Evolutionary conservation across 2,888 invertebrate genomes (phyloP).

Genomic region (Epinotia bilunana): DNA sequence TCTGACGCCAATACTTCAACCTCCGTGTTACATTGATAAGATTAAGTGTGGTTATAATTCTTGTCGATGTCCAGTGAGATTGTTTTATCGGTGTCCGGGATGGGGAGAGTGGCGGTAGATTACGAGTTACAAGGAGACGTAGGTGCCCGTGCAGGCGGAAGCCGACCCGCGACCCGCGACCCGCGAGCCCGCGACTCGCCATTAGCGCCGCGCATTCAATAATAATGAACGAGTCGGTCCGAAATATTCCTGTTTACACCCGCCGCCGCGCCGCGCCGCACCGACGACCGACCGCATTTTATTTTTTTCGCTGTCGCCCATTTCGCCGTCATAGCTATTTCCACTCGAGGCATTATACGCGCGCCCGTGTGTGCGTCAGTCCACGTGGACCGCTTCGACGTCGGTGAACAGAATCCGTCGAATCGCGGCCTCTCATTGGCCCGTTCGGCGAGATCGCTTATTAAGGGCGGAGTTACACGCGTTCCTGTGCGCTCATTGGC

Average conservation of each 20-base stretch:
- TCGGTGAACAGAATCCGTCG: slow-evolving; percentile 75
- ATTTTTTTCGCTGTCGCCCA: slow-evolving; percentile 85
- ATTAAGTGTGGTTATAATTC: slow-evolving; percentile 36
- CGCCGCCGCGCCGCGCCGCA: slow-evolving; percentile 72
- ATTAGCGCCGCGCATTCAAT: slow-evolving; percentile 83
- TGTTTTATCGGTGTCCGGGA: slow-evolving; percentile 29
- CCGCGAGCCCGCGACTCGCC: slow-evolving; percentile 67
- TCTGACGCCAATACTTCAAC: slow-evolving; percentile 32
- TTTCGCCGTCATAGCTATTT: slow-evolving; percentile 85
- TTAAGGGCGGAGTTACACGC: slow-evolving; percentile 85
- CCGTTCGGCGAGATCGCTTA: slow-evolving; percentile 77
- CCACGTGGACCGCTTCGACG: slow-evolving; percentile 82
- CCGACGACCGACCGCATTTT: slow-evolving; percentile 84
- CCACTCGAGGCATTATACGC: slow-evolving; percentile 84
- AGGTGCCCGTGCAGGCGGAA: slow-evolving; percentile 46
- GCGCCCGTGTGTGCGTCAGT: slow-evolving; percentile 76
- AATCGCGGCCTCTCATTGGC: slow-evolving; percentile 67
- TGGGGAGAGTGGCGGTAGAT: neutral
- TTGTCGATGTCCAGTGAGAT: slow-evolving; percentile 24
- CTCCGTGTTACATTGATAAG: slow-evolving; percentile 42
- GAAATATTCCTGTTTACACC: slow-evolving; percentile 84
- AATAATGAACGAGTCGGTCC: slow-evolving; percentile 83
- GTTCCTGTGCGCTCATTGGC: slow-evolving; percentile 66
- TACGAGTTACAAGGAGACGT: neutral
- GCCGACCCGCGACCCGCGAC: slow-evolving; percentile 63